These are phyloP conservation scores for Dryadula phaetusa DNA, from an alignment of 2,888 invertebrate genomes.

Conservation along the genomic window DNA sequence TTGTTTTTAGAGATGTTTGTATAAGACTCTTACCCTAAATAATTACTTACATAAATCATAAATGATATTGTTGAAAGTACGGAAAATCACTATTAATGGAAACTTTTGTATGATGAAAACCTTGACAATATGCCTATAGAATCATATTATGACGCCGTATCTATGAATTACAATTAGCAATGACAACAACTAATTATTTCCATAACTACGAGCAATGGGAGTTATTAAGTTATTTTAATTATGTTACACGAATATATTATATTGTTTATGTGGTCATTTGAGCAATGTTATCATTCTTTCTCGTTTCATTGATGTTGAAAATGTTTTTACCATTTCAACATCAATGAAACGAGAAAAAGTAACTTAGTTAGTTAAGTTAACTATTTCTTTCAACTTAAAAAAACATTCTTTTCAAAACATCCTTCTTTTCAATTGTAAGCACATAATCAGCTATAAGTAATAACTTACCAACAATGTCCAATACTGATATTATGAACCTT, in stretches of 20 bases:
- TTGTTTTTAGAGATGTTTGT: background rate
- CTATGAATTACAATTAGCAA: conserved; percentile 39
- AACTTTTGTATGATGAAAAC: conserved; percentile 43
- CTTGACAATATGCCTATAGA: conserved; percentile 42
- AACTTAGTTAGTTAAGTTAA: too few relatives aligned
- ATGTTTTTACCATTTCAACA: too few relatives aligned
- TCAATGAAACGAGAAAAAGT: too few relatives aligned
- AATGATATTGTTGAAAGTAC: conserved; percentile 22
- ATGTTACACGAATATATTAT: conserved; percentile 32
- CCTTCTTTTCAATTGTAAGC: too few relatives aligned
- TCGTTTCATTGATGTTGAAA: too few relatives aligned
- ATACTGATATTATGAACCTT: too few relatives aligned
- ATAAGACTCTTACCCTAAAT: background rate
- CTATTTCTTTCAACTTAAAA: too few relatives aligned
- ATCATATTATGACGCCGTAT: conserved; percentile 35
- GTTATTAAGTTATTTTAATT: conserved; percentile 37
- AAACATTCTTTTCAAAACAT: too few relatives aligned
- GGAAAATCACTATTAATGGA: conserved; percentile 45
- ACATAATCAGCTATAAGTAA: too few relatives aligned
- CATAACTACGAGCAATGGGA: conserved; percentile 37
- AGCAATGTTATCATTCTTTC: conserved; percentile 26
- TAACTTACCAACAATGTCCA: too few relatives aligned
- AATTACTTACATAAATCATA: background rate
- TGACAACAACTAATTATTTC: conserved; percentile 41
- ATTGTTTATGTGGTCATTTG: conserved; percentile 39